Evolutionary conservation across 2,113 vertebrate genomes (phyloP).

Genomic region (Indri indri): DNA sequence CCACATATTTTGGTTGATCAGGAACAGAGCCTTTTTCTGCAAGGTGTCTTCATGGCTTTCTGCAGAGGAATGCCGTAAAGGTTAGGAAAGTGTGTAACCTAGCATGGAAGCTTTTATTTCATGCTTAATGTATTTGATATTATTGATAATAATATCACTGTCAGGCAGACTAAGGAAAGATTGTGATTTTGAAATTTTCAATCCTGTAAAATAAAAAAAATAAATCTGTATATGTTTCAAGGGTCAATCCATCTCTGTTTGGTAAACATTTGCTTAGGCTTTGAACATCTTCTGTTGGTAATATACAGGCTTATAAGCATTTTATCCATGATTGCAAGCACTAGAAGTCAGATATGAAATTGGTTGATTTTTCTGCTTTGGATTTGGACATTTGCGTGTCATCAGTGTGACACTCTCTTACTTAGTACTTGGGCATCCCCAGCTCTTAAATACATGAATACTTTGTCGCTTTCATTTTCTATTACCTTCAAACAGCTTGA

Average conservation of each 20-base stretch:
- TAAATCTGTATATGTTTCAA: background rate
- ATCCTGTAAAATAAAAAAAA: background rate
- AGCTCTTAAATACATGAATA: background rate
- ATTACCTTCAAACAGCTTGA: background rate
- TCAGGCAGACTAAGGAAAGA: background rate
- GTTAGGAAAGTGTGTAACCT: background rate
- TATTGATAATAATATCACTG: background rate
- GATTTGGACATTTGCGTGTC: background rate
- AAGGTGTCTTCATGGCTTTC: background rate
- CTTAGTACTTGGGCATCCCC: background rate
- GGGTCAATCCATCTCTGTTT: background rate
- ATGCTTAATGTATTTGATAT: background rate
- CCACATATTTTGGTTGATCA: background rate
- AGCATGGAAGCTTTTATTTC: background rate
- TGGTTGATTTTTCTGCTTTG: background rate
- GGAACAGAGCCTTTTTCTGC: constrained; percentile 20
- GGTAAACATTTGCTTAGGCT: background rate
- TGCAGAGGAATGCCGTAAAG: background rate
- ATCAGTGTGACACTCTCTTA: background rate
- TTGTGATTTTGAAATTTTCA: background rate
- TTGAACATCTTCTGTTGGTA: background rate
- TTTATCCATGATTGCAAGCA: background rate
- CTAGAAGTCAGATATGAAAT: background rate
- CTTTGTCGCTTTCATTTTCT: background rate
- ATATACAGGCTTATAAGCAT: background rate